A percentile compares a stretch with the other conserved stretches of the same genome.
These are phyloP conservation scores for Ctenodactylus gundi DNA, from an alignment of 2,113 vertebrate species.

Conservation along the genomic window DNA sequence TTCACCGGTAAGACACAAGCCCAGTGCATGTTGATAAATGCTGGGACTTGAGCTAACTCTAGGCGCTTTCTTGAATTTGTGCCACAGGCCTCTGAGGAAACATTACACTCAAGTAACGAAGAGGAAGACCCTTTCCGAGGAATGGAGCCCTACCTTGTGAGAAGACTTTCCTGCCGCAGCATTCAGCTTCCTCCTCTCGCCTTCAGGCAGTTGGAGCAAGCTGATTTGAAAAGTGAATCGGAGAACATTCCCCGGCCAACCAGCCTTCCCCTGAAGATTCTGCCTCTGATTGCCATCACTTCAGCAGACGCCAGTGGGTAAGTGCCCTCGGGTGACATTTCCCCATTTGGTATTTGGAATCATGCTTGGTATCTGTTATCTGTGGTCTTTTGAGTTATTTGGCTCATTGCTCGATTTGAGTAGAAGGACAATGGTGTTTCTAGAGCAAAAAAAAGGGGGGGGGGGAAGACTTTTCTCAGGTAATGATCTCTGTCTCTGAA, in stretches of 20 bases:
- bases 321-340: constrained; percentile 45
- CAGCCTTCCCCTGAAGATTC: constrained; percentile 91
- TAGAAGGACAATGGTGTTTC: neutral
- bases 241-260: constrained; percentile 88
- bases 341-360: neutral
- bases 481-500: neutral
- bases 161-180: constrained; percentile 91
- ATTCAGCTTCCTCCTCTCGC: constrained; percentile 94
- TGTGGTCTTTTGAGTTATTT: neutral
- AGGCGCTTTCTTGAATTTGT: neutral
- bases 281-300: constrained; percentile 95
- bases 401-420: constrained; percentile 33
- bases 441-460: neutral
- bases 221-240: constrained; percentile 88
- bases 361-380: neutral
- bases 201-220: constrained; percentile 94
- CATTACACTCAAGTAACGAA: constrained; percentile 83
- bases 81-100: constrained; percentile 89
- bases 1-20: neutral
- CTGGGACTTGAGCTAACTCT: neutral
- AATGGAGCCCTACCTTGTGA: constrained; percentile 91
- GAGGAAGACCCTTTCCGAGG: constrained; percentile 84
- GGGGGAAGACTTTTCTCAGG: neutral
- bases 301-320: constrained; percentile 94
- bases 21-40: neutral